A percentile compares a stretch with the other conserved stretches of the same genome.
phyloP scores from a whole-genome alignment of 92 coral and sea anemone genomes.

The Parazoanthus swiftii region DNA sequence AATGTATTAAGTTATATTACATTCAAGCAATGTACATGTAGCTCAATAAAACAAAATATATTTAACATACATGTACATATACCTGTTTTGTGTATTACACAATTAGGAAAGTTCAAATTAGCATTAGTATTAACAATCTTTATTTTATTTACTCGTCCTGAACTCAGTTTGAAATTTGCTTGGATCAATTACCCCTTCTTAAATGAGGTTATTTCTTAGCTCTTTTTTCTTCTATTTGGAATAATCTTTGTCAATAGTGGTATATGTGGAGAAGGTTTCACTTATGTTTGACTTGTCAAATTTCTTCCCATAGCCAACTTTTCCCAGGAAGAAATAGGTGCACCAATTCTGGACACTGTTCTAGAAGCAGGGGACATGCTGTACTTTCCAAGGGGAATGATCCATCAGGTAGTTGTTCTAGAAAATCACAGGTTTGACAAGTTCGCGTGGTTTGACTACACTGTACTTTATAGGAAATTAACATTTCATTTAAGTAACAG shows the following conservation, averaged over 20 bases:
- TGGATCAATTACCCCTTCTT: too few relatives aligned
- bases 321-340: constrained; percentile 87
- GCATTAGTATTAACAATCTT: too few relatives aligned
- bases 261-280: too few relatives aligned
- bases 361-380: constrained; percentile 93
- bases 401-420: constrained; percentile 77
- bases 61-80: background rate
- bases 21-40: background rate
- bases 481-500: background rate
- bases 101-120: too few relatives aligned
- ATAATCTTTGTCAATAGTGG: background rate
- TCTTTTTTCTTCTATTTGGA: background rate
- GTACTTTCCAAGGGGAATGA: constrained; percentile 97
- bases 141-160: too few relatives aligned
- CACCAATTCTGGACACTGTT: constrained; percentile 85
- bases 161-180: too few relatives aligned
- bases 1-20: background rate
- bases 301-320: constrained; percentile 62
- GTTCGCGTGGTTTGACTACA: background rate
- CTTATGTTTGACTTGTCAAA: background rate
- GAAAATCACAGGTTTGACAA: background rate
- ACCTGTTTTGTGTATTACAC: background rate
- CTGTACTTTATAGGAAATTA: background rate
- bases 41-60: background rate
- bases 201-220: background rate